phyloP scores from a whole-genome alignment of 2,113 vertebrate genomes.

The Micronycteris hirsuta region DNA sequence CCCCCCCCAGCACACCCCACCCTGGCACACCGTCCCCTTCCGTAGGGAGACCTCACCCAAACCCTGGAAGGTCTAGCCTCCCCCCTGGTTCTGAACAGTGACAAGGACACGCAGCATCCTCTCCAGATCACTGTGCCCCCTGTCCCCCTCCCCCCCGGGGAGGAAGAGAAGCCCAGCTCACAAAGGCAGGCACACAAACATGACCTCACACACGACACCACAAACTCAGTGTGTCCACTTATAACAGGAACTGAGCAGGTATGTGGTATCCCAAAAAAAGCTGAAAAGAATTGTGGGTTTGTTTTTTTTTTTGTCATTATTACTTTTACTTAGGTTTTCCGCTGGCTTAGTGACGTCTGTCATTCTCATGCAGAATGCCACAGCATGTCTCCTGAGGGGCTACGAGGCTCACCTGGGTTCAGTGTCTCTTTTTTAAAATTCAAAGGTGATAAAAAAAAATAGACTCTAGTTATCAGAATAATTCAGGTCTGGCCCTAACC shows the following conservation, averaged over 20 bases:
- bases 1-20: not conserved
- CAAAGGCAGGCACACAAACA: slow-evolving; percentile 67
- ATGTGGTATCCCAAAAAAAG: slow-evolving; percentile 61
- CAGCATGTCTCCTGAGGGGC: not conserved
- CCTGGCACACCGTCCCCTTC: fast-evolving
- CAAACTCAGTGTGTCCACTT: slow-evolving; percentile 62
- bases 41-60: slow-evolving; percentile 36
- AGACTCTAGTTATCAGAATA: not conserved
- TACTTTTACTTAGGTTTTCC: not conserved
- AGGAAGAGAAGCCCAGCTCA: slow-evolving; percentile 69
- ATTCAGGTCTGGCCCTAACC: not conserved
- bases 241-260: slow-evolving; percentile 67
- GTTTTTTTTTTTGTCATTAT: not conserved
- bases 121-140: slow-evolving; percentile 68
- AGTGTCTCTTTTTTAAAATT: not conserved
- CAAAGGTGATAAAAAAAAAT: not conserved
- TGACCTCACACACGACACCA: slow-evolving; percentile 70
- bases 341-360: not conserved
- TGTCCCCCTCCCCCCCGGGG: slow-evolving; percentile 73
- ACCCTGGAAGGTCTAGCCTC: slow-evolving; percentile 69
- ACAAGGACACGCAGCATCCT: slow-evolving; percentile 64
- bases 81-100: slow-evolving; percentile 70
- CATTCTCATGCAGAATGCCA: not conserved
- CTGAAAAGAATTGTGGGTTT: not conserved
- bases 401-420: not conserved